phyloP scores from a whole-genome alignment of 2,113 vertebrate species.

The Bolborhynchus lineola region DNA sequence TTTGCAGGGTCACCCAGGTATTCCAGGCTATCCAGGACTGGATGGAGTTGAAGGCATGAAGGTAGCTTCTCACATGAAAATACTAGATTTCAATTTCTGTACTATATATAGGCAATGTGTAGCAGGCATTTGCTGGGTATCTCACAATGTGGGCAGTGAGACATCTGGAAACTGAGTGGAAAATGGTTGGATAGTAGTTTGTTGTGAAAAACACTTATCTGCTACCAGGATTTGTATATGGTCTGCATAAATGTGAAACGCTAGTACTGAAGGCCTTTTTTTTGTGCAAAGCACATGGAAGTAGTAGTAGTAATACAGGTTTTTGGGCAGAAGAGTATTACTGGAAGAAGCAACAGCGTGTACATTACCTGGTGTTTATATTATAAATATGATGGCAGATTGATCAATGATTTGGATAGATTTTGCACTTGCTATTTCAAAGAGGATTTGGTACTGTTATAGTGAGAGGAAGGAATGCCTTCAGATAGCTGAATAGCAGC shows the following conservation, averaged over 20 bases:
- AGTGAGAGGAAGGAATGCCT: neutral
- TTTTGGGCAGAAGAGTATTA: neutral
- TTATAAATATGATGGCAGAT: neutral
- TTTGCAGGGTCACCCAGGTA: slow-evolving; percentile 74
- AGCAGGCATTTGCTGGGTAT: neutral
- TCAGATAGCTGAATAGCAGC: neutral
- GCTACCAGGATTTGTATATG: neutral
- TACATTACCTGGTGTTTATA: neutral
- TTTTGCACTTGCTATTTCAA: neutral
- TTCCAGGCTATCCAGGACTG: slow-evolving; percentile 74
- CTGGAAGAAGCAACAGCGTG: neutral
- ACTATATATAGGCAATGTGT: neutral
- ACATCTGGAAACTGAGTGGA: neutral
- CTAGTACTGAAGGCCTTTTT: neutral
- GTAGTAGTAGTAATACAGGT: neutral
- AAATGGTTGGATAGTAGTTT: neutral
- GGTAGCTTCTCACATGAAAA: slow-evolving; percentile 69
- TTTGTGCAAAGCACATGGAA: neutral
- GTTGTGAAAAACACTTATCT: neutral
- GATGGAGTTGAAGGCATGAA: slow-evolving; percentile 79
- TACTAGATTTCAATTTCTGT: neutral
- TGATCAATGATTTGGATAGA: neutral
- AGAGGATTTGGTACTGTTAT: neutral
- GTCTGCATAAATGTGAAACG: neutral
- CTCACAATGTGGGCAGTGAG: neutral